Evolutionary conservation across 1,140 invertebrate species (phyloP).

Genomic region (Drosophila lacteicornis): DNA sequence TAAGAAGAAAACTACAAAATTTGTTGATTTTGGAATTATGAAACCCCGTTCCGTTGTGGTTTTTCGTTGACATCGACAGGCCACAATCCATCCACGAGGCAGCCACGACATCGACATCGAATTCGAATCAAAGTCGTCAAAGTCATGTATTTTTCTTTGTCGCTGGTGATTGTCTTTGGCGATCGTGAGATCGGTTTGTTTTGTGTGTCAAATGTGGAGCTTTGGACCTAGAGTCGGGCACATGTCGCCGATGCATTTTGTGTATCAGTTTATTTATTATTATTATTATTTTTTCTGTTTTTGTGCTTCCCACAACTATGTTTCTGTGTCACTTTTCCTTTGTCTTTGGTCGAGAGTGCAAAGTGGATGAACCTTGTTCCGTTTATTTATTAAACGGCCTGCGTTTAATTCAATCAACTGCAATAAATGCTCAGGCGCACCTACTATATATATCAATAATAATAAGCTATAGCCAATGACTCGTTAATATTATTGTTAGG

Average conservation of each 20-base stretch:
- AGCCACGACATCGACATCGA: conserved; percentile 26
- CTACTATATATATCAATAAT: conserved; percentile 9
- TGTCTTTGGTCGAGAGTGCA: conserved; percentile 22
- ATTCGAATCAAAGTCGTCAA: conserved; percentile 41
- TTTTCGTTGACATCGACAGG: conserved; percentile 23
- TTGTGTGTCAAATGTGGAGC: conserved; percentile 64
- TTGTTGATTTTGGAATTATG: conserved; percentile 67
- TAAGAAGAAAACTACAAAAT: conserved; percentile 50
- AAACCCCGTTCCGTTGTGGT: conserved; percentile 40
- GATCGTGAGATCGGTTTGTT: conserved; percentile 55
- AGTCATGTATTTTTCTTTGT: conserved; percentile 48
- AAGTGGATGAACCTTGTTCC: conserved; percentile 53
- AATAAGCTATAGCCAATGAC: conserved; percentile 26
- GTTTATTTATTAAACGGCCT: conserved; percentile 32
- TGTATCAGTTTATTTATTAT: conserved; percentile 56
- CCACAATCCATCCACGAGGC: conserved; percentile 16
- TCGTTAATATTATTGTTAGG: conserved; percentile 18
- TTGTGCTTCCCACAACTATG: conserved; percentile 25
- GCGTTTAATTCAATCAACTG: conserved; percentile 40
- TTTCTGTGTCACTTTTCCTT: conserved; percentile 41
- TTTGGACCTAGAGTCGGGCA: conserved; percentile 41
- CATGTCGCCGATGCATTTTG: conserved; percentile 67
- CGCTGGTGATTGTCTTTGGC: conserved; percentile 42
- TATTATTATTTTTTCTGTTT: conserved; percentile 16
- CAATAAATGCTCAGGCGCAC: conserved; percentile 16